These are phyloP conservation scores for Parthenolecanium corni DNA, from an alignment of 2,888 invertebrate species.

Conservation along the genomic window DNA sequence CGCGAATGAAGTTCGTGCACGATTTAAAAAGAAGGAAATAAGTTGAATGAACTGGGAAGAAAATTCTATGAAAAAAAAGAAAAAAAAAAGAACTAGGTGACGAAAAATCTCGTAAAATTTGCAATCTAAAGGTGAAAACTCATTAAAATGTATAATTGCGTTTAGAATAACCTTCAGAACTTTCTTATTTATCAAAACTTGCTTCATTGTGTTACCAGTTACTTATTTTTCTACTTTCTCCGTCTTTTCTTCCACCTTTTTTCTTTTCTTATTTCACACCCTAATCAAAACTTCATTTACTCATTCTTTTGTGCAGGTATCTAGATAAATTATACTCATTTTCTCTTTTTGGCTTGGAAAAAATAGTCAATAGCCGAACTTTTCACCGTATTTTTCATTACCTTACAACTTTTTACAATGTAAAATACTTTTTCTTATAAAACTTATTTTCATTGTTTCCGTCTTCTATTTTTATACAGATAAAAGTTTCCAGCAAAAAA, in stretches of 20 bases:
- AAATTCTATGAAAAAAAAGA: constrained; percentile 6
- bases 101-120: background rate
- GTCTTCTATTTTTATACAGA: background rate
- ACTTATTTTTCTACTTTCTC: too few relatives aligned
- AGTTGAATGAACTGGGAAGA: background rate
- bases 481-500: background rate
- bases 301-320: constrained; percentile 4
- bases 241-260: background rate
- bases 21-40: background rate
- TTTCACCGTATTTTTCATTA: constrained; percentile 16
- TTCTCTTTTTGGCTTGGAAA: background rate
- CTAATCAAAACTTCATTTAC: constrained; percentile 22
- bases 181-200: constrained; percentile 18
- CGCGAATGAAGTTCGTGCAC: background rate
- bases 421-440: constrained; percentile 8
- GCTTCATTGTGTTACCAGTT: constrained; percentile 9
- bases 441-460: constrained; percentile 16
- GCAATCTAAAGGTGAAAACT: constrained; percentile 6
- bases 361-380: constrained; percentile 8
- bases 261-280: background rate
- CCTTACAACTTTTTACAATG: constrained; percentile 17
- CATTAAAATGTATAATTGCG: constrained; percentile 24
- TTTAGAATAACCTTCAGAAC: constrained; percentile 19
- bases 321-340: background rate
- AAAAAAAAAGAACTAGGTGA: too few relatives aligned